These are phyloP conservation scores for Calypte anna DNA, from an alignment of 2,113 vertebrate genomes.

Conservation along the genomic window DNA sequence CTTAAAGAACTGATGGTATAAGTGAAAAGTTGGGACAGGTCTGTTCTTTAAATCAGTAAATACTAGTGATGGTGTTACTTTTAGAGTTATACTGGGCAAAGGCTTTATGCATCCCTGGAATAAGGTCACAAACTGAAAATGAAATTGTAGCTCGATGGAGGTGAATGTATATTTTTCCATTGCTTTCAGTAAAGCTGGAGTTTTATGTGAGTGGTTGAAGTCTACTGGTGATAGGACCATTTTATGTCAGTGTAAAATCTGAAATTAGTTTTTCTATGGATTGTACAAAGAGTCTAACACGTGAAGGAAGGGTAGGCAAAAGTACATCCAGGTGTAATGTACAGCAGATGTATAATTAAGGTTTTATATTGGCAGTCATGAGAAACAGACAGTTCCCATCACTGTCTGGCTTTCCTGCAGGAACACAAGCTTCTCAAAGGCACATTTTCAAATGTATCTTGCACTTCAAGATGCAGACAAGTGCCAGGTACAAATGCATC, in stretches of 20 bases:
- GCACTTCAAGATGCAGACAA: neutral
- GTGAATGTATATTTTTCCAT: neutral
- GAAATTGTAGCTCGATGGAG: neutral
- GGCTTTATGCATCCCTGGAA: neutral
- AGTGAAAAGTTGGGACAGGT: neutral
- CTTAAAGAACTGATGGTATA: neutral
- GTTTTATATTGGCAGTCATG: neutral
- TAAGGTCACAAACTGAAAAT: neutral
- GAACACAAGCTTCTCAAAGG: neutral
- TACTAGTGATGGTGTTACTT: neutral
- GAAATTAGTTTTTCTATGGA: neutral
- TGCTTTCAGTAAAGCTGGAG: neutral
- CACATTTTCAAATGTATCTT: neutral
- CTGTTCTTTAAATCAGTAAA: neutral
- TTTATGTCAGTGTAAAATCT: neutral
- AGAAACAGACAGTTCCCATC: neutral
- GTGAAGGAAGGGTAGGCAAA: neutral
- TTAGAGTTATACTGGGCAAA: neutral
- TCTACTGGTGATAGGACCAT: rapidly evolving
- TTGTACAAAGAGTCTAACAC: neutral
- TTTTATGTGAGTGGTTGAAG: neutral
- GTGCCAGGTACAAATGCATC: neutral
- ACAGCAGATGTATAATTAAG: neutral
- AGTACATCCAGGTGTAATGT: neutral
- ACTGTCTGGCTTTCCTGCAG: neutral